Percentiles rank a stretch among this genome's conserved stretches.
These are phyloP conservation scores for Netelia melanura DNA, from an alignment of 2,888 invertebrate species.

Conservation along the genomic window DNA sequence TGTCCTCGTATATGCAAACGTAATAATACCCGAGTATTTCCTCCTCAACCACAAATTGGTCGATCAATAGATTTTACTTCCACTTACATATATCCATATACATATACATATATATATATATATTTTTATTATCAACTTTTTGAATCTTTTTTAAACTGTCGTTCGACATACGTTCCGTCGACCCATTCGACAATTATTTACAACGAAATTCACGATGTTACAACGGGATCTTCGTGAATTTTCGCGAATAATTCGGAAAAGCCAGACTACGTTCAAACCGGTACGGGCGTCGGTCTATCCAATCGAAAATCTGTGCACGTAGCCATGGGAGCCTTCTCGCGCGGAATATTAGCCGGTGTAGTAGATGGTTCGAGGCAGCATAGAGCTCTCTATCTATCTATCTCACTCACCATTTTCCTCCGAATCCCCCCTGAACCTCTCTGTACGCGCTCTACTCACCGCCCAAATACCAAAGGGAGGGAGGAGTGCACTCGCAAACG, in stretches of 20 bases:
- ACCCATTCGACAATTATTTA: slow-evolving; percentile 35
- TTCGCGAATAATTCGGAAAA: slow-evolving; percentile 38
- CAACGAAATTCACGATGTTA: slow-evolving; percentile 32
- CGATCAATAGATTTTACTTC: not conserved
- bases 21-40: not conserved
- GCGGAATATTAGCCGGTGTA: slow-evolving; percentile 82
- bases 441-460: slow-evolving; percentile 35
- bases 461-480: slow-evolving; percentile 31
- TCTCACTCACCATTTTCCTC: slow-evolving; percentile 17
- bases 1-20: slow-evolving; percentile 21
- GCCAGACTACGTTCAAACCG: slow-evolving; percentile 13
- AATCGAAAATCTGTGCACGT: slow-evolving; percentile 79
- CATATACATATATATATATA: too few relatives aligned
- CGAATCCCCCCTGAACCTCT: slow-evolving; percentile 29
- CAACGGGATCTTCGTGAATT: slow-evolving; percentile 70
- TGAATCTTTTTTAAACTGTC: not conserved
- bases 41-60: too few relatives aligned
- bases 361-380: slow-evolving; percentile 79
- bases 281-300: slow-evolving; percentile 46
- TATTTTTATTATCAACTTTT: not conserved
- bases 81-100: not conserved
- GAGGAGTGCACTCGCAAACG: slow-evolving; percentile 53
- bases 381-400: slow-evolving; percentile 62
- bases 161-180: slow-evolving; percentile 44
- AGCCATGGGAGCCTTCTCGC: slow-evolving; percentile 79